A percentile compares a stretch with the other conserved stretches of the same genome.
Evolutionary conservation across 2,113 vertebrate genomes (phyloP).

Genomic region (Cichladusa arquata): DNA sequence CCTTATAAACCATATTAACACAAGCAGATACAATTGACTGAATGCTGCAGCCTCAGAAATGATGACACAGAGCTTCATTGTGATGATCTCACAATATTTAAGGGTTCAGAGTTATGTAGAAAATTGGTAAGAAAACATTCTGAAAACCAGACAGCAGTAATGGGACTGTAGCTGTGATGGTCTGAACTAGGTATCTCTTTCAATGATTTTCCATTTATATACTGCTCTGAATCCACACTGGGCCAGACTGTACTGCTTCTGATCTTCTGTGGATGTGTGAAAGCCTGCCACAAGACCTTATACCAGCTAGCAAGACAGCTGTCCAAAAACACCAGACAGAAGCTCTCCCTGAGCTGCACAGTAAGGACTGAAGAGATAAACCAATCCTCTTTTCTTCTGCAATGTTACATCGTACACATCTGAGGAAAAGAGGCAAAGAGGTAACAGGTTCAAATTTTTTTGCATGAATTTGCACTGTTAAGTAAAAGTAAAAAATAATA

Average conservation of each 20-base stretch:
- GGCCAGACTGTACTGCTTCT: neutral
- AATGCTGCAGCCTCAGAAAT: neutral
- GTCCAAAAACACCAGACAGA: neutral
- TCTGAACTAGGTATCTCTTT: neutral
- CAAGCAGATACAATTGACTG: neutral
- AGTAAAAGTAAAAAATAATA: neutral
- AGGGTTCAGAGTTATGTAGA: neutral
- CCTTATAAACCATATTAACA: neutral
- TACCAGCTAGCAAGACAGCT: constrained; percentile 4
- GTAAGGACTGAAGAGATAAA: neutral
- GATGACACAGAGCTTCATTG: neutral
- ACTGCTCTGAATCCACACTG: neutral
- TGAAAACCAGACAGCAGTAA: neutral
- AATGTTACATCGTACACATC: neutral
- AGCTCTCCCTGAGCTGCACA: neutral
- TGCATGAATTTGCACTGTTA: neutral
- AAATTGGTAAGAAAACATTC: neutral
- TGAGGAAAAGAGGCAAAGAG: neutral
- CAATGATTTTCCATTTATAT: neutral
- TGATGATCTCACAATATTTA: neutral
- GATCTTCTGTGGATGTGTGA: neutral
- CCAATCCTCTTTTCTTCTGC: neutral
- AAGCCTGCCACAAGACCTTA: neutral
- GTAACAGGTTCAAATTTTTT: neutral
- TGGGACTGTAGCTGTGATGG: neutral